A percentile compares a stretch with the other conserved stretches of the same genome.
Conservation (phyloP, 2,113 vertebrate genomes). For the Tiliqua scincoides region DNA sequence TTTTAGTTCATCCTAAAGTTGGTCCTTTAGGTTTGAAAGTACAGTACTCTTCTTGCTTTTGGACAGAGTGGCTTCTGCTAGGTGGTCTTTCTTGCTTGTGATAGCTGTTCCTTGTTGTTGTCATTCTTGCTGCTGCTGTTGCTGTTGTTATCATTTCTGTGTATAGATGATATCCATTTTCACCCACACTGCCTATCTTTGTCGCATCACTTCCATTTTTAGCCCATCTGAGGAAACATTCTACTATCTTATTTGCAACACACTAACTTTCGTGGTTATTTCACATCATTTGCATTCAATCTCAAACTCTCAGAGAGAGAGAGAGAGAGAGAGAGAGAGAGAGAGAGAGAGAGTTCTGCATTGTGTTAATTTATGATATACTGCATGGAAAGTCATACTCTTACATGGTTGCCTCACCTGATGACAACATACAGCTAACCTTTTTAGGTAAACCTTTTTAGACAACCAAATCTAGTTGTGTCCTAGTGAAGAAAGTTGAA, state of each 20-base stretch:
- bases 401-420: conserved; percentile 69
- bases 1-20: too few relatives aligned
- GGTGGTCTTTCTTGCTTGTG: too few relatives aligned
- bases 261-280: conserved; percentile 40
- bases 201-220: not conserved
- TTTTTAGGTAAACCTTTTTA: too few relatives aligned
- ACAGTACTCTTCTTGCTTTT: too few relatives aligned
- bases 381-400: conserved; percentile 64
- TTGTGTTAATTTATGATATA: conserved; percentile 61
- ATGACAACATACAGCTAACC: conserved; percentile 71
- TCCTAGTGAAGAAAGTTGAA: conserved; percentile 71
- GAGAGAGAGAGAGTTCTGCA: conserved; percentile 25
- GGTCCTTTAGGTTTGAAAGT: too few relatives aligned
- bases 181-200: not conserved
- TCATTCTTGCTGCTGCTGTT: not conserved
- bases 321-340: too few relatives aligned
- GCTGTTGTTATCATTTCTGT: not conserved
- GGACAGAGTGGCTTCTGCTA: too few relatives aligned
- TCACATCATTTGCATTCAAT: conserved; percentile 11
- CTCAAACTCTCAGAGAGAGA: too few relatives aligned
- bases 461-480: conserved; percentile 69
- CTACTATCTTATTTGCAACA: conserved; percentile 38
- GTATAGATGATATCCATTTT: not conserved
- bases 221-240: conserved; percentile 43
- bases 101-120: not conserved